Conservation (phyloP, 2,797 vertebrate genomes). For the Myioborus melanocephalus region DNA sequence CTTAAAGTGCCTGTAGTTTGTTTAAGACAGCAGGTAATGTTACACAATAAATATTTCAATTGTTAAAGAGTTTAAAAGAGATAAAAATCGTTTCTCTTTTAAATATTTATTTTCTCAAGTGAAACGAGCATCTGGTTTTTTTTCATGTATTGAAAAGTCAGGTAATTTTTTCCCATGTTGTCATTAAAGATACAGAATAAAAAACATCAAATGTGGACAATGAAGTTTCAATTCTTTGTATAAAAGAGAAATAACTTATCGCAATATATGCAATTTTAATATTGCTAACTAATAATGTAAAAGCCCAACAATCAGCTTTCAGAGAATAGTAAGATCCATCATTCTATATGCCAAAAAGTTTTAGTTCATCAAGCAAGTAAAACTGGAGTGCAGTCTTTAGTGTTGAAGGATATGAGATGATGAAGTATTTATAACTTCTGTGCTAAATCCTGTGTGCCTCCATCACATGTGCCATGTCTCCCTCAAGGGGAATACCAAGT, state of each 20-base stretch:
- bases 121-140: rapidly evolving
- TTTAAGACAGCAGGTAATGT: neutral
- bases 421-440: neutral
- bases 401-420: neutral
- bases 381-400: neutral
- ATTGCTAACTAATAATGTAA: neutral
- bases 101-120: neutral
- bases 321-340: neutral
- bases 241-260: neutral
- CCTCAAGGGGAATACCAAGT: neutral
- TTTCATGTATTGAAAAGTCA: neutral
- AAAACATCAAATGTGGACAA: neutral
- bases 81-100: neutral
- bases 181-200: neutral
- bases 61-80: neutral
- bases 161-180: neutral
- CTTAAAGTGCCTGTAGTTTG: neutral
- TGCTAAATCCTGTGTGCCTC: neutral
- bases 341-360: neutral
- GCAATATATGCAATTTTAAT: neutral
- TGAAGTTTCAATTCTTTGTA: neutral
- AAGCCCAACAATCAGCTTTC: neutral
- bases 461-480: neutral
- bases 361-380: neutral
- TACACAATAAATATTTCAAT: neutral